Evolutionary conservation across 1,140 invertebrate species (phyloP).

Genomic region (Camponotus floridanus): DNA sequence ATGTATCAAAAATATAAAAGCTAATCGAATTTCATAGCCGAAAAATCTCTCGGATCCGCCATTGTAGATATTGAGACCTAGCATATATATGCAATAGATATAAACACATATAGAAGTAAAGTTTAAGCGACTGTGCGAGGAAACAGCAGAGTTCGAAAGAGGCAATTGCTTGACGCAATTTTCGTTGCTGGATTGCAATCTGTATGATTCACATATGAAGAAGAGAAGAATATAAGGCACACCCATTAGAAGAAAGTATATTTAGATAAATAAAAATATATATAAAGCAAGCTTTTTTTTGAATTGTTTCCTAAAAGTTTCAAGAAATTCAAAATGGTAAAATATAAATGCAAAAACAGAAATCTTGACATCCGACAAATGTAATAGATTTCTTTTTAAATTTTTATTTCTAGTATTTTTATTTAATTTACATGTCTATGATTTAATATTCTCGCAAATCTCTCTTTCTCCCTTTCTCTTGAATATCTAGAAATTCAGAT

Average conservation of each 20-base stretch:
- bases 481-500: conserved; percentile 36
- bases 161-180: conserved; percentile 35
- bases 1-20: not conserved
- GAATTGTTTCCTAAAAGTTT: not conserved
- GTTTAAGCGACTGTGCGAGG: conserved; percentile 66
- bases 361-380: not conserved
- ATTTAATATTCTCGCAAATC: too few relatives aligned
- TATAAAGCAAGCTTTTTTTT: conserved; percentile 5
- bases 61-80: conserved; percentile 49
- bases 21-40: not conserved
- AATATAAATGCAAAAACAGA: not conserved
- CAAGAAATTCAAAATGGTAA: not conserved
- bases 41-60: conserved; percentile 4
- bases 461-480: too few relatives aligned
- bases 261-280: conserved; percentile 1
- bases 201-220: conserved; percentile 4
- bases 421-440: not conserved
- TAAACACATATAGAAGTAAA: conserved; percentile 53
- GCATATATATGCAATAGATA: conserved; percentile 33
- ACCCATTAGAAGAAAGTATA: conserved; percentile 19
- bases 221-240: conserved; percentile 10
- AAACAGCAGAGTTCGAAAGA: conserved; percentile 52
- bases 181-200: conserved; percentile 16
- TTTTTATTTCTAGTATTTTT: not conserved
- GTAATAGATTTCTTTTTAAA: not conserved